Evolutionary conservation across 2,113 vertebrate species (phyloP).

Genomic region (Melanotaenia duboulayi): DNA sequence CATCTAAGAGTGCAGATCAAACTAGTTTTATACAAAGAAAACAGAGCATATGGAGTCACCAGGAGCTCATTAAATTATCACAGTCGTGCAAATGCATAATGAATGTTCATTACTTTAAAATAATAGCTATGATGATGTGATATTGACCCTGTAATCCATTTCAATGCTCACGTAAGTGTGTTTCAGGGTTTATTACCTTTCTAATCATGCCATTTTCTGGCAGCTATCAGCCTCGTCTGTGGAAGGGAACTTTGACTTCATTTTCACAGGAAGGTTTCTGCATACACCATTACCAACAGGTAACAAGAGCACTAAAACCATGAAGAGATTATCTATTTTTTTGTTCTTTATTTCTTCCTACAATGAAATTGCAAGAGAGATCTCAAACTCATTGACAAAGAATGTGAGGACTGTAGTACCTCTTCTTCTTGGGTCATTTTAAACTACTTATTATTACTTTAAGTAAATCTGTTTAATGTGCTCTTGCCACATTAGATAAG

Average conservation of each 20-base stretch:
- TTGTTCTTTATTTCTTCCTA: too few species aligned
- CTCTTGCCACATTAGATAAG: background rate
- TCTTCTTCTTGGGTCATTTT: conserved; percentile 9
- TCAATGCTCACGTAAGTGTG: conserved; percentile 44
- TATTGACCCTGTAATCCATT: conserved; percentile 77
- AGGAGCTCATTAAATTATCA: conserved; percentile 46
- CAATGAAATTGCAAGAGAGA: conserved; percentile 9
- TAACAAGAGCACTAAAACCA: background rate
- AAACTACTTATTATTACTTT: background rate
- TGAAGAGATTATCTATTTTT: background rate
- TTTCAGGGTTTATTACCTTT: conserved; percentile 63
- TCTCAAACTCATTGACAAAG: conserved; percentile 25
- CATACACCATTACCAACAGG: conserved; percentile 41
- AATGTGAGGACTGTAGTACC: background rate
- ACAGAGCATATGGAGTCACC: conserved; percentile 1
- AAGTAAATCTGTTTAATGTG: background rate
- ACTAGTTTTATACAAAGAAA: background rate
- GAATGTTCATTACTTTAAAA: conserved; percentile 50
- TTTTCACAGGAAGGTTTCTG: conserved; percentile 36
- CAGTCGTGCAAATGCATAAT: conserved; percentile 56
- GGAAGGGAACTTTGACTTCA: conserved; percentile 38
- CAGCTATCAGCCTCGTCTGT: conserved; percentile 32
- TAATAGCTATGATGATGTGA: conserved; percentile 55
- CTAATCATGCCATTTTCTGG: conserved; percentile 51
- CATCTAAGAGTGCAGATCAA: background rate